Evolutionary conservation across 2,113 vertebrate species (phyloP).

Genomic region (Pan paniscus): DNA sequence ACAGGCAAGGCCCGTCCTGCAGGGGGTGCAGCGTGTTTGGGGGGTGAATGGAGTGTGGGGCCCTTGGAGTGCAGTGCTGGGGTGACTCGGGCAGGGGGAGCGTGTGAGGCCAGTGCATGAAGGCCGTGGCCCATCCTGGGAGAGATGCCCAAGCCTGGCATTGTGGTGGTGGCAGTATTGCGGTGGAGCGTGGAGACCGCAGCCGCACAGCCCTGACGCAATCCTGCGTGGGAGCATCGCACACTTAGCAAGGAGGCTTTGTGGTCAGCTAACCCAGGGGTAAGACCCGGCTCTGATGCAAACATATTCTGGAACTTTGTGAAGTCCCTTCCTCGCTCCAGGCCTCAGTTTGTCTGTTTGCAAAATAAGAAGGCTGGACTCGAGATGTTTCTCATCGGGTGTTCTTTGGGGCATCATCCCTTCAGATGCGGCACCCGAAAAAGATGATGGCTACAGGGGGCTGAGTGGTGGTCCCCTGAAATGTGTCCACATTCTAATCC

Average conservation of each 20-base stretch:
- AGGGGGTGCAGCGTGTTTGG: fast-evolving
- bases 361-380: background rate
- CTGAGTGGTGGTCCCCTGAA: background rate
- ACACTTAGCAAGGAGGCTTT: background rate
- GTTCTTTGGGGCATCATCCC: background rate
- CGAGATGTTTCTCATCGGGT: background rate
- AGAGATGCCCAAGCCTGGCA: background rate
- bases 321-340: background rate
- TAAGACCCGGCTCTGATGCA: background rate
- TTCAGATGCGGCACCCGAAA: background rate
- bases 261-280: background rate
- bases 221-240: fast-evolving
- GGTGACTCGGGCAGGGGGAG: fast-evolving
- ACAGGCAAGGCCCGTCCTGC: background rate
- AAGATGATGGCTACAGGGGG: background rate
- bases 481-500: background rate
- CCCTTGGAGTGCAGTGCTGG: background rate
- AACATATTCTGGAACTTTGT: background rate
- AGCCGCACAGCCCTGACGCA: too few species aligned
- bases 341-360: background rate
- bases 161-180: too few species aligned
- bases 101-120: background rate
- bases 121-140: background rate
- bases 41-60: background rate
- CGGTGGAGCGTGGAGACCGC: fast-evolving